A percentile compares a stretch with the other conserved stretches of the same genome.
Conservation (phyloP, 1,140 invertebrate species). For the Lutraria rhynchaena region DNA sequence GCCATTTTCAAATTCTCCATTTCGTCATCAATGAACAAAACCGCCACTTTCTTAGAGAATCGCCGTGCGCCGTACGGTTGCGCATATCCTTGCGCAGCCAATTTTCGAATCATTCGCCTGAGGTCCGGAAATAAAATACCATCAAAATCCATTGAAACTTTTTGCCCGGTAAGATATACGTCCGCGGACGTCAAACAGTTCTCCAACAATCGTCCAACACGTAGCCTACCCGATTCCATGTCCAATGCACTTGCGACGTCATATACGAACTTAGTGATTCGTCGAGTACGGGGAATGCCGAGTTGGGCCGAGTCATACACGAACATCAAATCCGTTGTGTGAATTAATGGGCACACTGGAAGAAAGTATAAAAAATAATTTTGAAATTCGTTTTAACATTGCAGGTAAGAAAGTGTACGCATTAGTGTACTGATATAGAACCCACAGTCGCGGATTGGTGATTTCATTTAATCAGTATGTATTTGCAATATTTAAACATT, state of each 20-base stretch:
- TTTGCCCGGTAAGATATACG: constrained; percentile 42
- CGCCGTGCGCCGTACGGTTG: constrained; percentile 47
- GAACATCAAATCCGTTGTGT: constrained; percentile 64
- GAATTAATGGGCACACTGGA: not conserved
- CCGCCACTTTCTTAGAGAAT: constrained; percentile 63
- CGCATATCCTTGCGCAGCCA: constrained; percentile 53
- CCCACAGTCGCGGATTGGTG: not conserved
- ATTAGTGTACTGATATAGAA: not conserved
- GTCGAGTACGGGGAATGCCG: constrained; percentile 59
- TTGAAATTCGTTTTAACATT: too few species aligned
- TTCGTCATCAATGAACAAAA: constrained; percentile 66
- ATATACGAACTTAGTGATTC: constrained; percentile 64
- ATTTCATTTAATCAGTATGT: not conserved
- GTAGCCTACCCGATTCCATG: constrained; percentile 49
- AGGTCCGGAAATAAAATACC: constrained; percentile 61
- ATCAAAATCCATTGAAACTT: constrained; percentile 53
- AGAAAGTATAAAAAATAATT: not conserved
- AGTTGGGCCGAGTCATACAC: constrained; percentile 64
- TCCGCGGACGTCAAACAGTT: constrained; percentile 48
- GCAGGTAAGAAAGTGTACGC: too few species aligned
- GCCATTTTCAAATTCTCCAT: constrained; percentile 61
- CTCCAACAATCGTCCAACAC: constrained; percentile 60
- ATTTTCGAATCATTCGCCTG: constrained; percentile 40
- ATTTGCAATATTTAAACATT: not conserved
- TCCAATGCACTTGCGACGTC: constrained; percentile 55